Evolutionary conservation across 2,888 invertebrate species (phyloP).

Genomic region (Agonopterix heracliana): DNA sequence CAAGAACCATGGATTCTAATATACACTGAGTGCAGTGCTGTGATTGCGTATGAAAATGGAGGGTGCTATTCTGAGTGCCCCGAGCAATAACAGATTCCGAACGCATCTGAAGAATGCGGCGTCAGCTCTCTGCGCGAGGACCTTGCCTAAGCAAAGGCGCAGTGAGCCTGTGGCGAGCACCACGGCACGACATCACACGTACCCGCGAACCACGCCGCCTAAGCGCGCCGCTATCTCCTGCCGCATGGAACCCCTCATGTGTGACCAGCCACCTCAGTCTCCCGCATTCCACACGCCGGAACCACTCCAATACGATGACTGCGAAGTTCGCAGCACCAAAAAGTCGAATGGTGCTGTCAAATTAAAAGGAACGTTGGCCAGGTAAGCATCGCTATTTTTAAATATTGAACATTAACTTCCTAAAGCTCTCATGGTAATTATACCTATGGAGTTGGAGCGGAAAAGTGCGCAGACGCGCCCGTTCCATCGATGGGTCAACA

Average conservation of each 20-base stretch:
- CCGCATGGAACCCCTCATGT: constrained; percentile 52
- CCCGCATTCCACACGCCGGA: constrained; percentile 24
- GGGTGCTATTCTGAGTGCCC: constrained; percentile 69
- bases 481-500: constrained; percentile 55
- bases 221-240: constrained; percentile 56
- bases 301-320: constrained; percentile 6
- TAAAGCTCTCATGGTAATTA: no score
- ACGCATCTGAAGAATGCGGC: constrained; percentile 68
- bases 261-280: constrained; percentile 33
- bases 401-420: neutral
- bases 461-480: constrained; percentile 11
- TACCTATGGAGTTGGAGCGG: neutral
- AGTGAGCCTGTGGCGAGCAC: constrained; percentile 41
- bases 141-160: constrained; percentile 66
- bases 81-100: constrained; percentile 62
- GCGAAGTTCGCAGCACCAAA: constrained; percentile 12
- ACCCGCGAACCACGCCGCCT: constrained; percentile 55
- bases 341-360: constrained; percentile 44
- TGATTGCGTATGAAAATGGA: constrained; percentile 51
- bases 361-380: constrained; percentile 56
- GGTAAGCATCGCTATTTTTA: constrained; percentile 23
- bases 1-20: constrained; percentile 47
- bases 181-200: constrained; percentile 58
- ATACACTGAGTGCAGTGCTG: constrained; percentile 31
- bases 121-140: constrained; percentile 63